Percentiles rank a stretch among this genome's conserved stretches.
Evolutionary conservation across 2,797 vertebrate species (phyloP).

Genomic region (Gouania willdenowi): DNA sequence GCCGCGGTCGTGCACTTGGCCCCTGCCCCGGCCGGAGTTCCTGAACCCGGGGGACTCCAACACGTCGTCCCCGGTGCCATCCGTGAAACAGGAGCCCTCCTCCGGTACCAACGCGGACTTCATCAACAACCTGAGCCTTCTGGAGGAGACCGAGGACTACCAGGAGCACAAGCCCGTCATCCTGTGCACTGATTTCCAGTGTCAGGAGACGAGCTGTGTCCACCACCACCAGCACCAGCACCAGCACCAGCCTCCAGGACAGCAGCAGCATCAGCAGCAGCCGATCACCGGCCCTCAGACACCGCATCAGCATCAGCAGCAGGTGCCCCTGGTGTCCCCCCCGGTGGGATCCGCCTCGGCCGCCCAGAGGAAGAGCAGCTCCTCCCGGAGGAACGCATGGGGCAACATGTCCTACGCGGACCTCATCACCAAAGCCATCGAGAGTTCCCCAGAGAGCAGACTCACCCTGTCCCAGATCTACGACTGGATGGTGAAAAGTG

Average conservation of each 20-base stretch:
- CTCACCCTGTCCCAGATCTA: slow-evolving; percentile 95
- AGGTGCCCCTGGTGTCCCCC: slow-evolving; percentile 82
- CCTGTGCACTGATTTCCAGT: slow-evolving; percentile 84
- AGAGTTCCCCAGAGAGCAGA: slow-evolving; percentile 92
- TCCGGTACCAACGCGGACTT: slow-evolving; percentile 77
- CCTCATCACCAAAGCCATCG: slow-evolving; percentile 96
- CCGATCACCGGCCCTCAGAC: too few species aligned
- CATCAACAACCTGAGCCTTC: slow-evolving; percentile 84
- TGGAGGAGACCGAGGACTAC: slow-evolving; percentile 90
- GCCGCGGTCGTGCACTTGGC: slow-evolving; percentile 96
- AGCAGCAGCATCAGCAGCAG: slow-evolving; percentile 63
- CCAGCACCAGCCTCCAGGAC: slow-evolving; percentile 67
- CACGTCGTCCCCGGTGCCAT: slow-evolving; percentile 88
- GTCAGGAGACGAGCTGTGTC: slow-evolving; percentile 74
- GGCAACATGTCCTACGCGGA: slow-evolving; percentile 98
- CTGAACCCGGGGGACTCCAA: slow-evolving; percentile 84
- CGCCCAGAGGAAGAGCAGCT: slow-evolving; percentile 90
- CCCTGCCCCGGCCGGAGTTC: slow-evolving; percentile 92
- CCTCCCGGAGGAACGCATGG: slow-evolving; percentile 94
- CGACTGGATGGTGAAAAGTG: slow-evolving; percentile 97
- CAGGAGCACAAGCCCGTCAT: slow-evolving; percentile 68
- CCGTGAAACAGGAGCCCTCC: slow-evolving; percentile 80
- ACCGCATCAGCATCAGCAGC: slow-evolving; percentile 71
- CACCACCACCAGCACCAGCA: slow-evolving; percentile 66
- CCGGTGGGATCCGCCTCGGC: slow-evolving; percentile 73